A percentile compares a stretch with the other conserved stretches of the same genome.
Conservation (phyloP, 2,113 vertebrate species). For the Thamnaconus septentrionalis region DNA sequence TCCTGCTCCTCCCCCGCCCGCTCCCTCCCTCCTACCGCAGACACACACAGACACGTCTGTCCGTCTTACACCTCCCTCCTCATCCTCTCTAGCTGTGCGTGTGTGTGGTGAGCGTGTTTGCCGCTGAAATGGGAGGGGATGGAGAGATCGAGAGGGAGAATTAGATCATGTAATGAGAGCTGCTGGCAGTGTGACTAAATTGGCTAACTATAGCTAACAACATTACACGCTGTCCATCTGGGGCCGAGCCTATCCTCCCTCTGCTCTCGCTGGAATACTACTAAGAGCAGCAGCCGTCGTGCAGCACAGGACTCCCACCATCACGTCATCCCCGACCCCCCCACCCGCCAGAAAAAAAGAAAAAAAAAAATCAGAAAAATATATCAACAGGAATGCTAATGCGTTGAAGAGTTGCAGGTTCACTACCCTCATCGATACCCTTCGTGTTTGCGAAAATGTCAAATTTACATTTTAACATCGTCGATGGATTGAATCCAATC, state of each 20-base stretch:
- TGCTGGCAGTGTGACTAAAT: slow-evolving; percentile 72
- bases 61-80: slow-evolving; percentile 62
- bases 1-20: slow-evolving; percentile 9
- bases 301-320: slow-evolving; percentile 49
- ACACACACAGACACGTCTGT: slow-evolving; percentile 16
- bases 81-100: slow-evolving; percentile 46
- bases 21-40: slow-evolving; percentile 9
- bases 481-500: slow-evolving; percentile 24
- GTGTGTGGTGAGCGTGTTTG: slow-evolving; percentile 54
- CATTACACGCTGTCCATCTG: slow-evolving; percentile 80
- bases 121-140: slow-evolving; percentile 47
- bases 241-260: slow-evolving; percentile 63
- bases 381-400: slow-evolving; percentile 13
- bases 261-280: slow-evolving; percentile 59
- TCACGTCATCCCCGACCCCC: slow-evolving; percentile 19
- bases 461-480: slow-evolving; percentile 31
- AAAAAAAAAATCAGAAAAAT: slow-evolving; percentile 11
- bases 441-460: slow-evolving; percentile 32
- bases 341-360: slow-evolving; percentile 45
- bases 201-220: slow-evolving; percentile 79
- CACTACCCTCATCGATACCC: slow-evolving; percentile 22
- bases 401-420: slow-evolving; percentile 37
- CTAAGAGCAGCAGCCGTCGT: slow-evolving; percentile 43
- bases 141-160: slow-evolving; percentile 60
- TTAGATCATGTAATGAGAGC: slow-evolving; percentile 80